phyloP scores from a whole-genome alignment of 2,888 invertebrate genomes.

The Liodrosophila aerea region DNA sequence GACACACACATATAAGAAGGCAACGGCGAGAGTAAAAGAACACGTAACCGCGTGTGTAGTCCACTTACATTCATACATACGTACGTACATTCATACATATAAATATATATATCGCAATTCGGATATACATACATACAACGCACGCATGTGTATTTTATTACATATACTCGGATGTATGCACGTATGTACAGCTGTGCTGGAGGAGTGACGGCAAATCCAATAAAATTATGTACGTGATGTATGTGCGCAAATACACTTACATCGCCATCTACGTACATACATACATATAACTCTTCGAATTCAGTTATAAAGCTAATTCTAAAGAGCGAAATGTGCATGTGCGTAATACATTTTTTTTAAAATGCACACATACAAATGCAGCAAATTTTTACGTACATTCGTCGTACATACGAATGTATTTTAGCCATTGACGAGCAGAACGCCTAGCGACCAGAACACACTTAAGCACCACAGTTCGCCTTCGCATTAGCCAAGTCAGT shows the following conservation, averaged over 20 bases:
- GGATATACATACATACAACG: conserved; percentile 2
- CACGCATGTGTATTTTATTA: conserved; percentile 24
- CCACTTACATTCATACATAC: conserved; percentile 36
- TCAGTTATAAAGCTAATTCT: conserved; percentile 9
- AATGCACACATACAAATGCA: conserved; percentile 15
- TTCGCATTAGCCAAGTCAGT: conserved; percentile 64
- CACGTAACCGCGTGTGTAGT: conserved; percentile 59
- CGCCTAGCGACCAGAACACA: conserved; percentile 64
- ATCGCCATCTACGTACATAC: conserved; percentile 8
- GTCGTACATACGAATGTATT: conserved; percentile 24
- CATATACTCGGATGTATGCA: conserved; percentile 26
- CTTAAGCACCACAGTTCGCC: conserved; percentile 57
- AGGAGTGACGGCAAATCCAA: conserved; percentile 40
- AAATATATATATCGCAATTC: conserved; percentile 9
- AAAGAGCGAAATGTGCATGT: conserved; percentile 30
- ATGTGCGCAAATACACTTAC: conserved; percentile 7
- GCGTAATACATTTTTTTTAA: conserved; percentile 44
- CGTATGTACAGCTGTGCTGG: conserved; percentile 22
- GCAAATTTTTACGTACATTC: conserved; percentile 3
- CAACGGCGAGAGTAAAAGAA: conserved; percentile 47
- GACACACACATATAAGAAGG: conserved; percentile 23
- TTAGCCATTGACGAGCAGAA: conserved; percentile 51
- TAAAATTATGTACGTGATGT: conserved; percentile 25
- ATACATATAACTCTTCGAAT: not conserved
- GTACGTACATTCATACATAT: conserved; percentile 13